Percentiles rank a stretch among this genome's conserved stretches.
Evolutionary conservation across 2,113 vertebrate species (phyloP).

Genomic region (Hiodon tergisus): DNA sequence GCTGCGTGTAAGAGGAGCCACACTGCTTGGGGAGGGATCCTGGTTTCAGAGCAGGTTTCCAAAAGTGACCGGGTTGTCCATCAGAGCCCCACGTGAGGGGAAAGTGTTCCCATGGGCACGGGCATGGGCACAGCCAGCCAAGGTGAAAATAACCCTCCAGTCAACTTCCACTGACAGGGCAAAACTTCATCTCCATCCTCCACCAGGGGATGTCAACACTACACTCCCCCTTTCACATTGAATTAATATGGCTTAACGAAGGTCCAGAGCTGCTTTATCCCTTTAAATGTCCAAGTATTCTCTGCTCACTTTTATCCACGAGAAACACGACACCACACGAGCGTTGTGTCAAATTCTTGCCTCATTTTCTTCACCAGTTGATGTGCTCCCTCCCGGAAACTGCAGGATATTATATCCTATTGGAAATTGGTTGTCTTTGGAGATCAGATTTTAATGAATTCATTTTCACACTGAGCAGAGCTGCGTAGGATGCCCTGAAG

Average conservation of each 20-base stretch:
- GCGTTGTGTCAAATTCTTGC: not conserved
- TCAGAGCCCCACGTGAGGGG: slow-evolving; percentile 51
- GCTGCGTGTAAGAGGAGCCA: slow-evolving; percentile 5
- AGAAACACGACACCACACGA: slow-evolving; percentile 10
- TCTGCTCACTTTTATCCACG: not conserved
- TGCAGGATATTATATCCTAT: not conserved
- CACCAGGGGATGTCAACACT: no score
- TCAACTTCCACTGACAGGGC: not conserved
- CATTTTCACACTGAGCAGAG: not conserved
- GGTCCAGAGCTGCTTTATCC: not conserved
- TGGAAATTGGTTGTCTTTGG: not conserved
- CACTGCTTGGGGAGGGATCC: slow-evolving; percentile 29
- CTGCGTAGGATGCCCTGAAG: not conserved
- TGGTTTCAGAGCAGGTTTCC: slow-evolving; percentile 51
- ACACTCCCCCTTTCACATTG: no score
- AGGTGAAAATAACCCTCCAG: slow-evolving; percentile 36
- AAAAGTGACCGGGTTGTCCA: slow-evolving; percentile 55
- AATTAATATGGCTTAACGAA: no score
- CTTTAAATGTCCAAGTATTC: not conserved
- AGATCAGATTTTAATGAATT: not conserved
- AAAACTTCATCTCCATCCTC: not conserved
- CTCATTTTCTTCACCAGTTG: not conserved
- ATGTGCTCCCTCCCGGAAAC: not conserved
- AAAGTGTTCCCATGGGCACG: slow-evolving; percentile 54
- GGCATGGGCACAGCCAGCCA: slow-evolving; percentile 56